These are phyloP conservation scores for Anoplopoma fimbria DNA, from an alignment of 2,113 vertebrate genomes.

Conservation along the genomic window DNA sequence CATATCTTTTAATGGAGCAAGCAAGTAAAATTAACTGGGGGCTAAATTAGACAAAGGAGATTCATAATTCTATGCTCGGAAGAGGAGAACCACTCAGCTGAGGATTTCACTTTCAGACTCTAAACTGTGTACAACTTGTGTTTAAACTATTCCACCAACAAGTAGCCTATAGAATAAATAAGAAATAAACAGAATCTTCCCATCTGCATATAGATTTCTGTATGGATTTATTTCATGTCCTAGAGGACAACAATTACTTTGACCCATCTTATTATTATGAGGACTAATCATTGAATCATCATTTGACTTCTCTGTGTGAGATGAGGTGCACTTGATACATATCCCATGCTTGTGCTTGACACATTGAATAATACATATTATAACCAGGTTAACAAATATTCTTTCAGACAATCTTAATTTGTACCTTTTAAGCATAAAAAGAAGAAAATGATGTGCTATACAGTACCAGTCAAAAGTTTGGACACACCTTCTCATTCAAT, in stretches of 20 bases:
- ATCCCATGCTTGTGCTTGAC: neutral
- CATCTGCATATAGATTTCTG: neutral
- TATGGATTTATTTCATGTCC: neutral
- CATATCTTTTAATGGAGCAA: slow-evolving; percentile 29
- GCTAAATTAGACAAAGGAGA: slow-evolving; percentile 43
- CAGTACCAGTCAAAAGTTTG: no score
- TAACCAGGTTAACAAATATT: neutral
- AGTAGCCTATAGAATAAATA: neutral
- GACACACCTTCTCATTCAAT: no score
- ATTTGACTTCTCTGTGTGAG: neutral
- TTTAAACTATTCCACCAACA: neutral
- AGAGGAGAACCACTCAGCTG: slow-evolving; percentile 9
- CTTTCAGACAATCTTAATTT: neutral
- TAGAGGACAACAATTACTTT: neutral
- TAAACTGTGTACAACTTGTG: neutral
- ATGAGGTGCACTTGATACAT: neutral
- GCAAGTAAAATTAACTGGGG: slow-evolving; percentile 37
- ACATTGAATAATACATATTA: neutral
- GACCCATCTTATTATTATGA: neutral
- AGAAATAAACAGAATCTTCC: neutral
- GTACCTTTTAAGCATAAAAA: neutral
- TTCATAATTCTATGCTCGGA: slow-evolving; percentile 12
- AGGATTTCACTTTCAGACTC: slow-evolving; percentile 24
- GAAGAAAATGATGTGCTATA: neutral
- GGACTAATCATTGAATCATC: neutral